Percentiles rank a stretch among this genome's conserved stretches.
These are phyloP conservation scores for Euspilapteryx auroguttella DNA, from an alignment of 2,888 invertebrate species.

Conservation along the genomic window DNA sequence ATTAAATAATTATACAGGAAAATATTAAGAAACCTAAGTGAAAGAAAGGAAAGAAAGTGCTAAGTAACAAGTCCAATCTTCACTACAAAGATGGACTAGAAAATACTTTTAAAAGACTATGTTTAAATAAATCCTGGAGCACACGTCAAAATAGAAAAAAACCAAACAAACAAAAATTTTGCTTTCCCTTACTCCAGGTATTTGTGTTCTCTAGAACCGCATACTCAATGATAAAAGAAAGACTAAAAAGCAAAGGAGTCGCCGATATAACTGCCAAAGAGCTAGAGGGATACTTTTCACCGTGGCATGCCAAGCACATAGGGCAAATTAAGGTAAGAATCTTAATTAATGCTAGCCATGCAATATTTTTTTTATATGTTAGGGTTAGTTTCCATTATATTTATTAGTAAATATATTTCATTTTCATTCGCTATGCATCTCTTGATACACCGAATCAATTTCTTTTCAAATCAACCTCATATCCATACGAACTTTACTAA, in stretches of 20 bases:
- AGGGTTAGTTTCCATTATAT: no score
- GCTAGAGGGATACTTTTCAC: slow-evolving; percentile 81
- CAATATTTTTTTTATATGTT: no score
- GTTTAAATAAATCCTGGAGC: slow-evolving; percentile 17
- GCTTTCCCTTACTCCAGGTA: slow-evolving; percentile 66
- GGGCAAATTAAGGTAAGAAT: slow-evolving; percentile 67
- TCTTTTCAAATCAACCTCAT: no score
- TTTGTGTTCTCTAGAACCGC: slow-evolving; percentile 85
- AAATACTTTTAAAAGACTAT: no score
- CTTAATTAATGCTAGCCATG: not conserved
- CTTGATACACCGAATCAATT: no score
- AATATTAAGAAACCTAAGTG: no score
- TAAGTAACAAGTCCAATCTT: slow-evolving; percentile 13
- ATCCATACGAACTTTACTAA: no score
- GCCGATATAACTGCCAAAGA: slow-evolving; percentile 74
- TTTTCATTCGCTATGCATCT: no score
- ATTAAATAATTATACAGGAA: no score
- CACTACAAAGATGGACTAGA: no score
- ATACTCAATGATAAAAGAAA: slow-evolving; percentile 80
- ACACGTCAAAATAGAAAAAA: slow-evolving; percentile 14
- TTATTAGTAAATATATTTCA: no score
- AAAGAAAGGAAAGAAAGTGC: slow-evolving; percentile 16
- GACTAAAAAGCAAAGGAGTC: slow-evolving; percentile 77
- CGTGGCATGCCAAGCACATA: slow-evolving; percentile 84
- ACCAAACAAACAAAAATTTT: no score